A percentile compares a stretch with the other conserved stretches of the same genome.
phyloP scores from a whole-genome alignment of 2,113 vertebrate species.

The Ornithorhynchus anatinus region DNA sequence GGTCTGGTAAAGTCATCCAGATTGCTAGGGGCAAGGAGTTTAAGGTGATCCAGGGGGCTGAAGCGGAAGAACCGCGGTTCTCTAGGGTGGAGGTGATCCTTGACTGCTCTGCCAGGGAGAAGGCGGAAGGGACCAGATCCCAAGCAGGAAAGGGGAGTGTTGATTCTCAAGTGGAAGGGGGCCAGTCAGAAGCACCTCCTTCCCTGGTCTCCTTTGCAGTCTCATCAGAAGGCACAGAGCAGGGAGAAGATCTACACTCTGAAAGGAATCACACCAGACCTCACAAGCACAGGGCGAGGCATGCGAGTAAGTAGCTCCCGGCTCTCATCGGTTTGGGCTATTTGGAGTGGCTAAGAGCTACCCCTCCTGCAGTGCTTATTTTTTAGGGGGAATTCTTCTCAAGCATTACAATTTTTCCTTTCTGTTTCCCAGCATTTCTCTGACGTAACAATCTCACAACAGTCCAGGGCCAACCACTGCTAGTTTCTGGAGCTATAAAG shows the following conservation, averaged over 20 bases:
- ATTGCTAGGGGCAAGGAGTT: slow-evolving; percentile 63
- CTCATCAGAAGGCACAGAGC: slow-evolving; percentile 81
- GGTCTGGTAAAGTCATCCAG: slow-evolving; percentile 66
- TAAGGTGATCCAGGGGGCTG: slow-evolving; percentile 67
- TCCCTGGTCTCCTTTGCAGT: slow-evolving; percentile 84
- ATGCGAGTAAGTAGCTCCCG: slow-evolving; percentile 87
- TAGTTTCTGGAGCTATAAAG: not conserved
- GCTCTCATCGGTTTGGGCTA: not conserved
- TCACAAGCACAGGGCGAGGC: slow-evolving; percentile 89
- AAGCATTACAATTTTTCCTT: not conserved
- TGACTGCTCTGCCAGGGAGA: slow-evolving; percentile 72
- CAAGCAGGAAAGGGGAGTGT: slow-evolving; percentile 74
- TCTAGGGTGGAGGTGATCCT: slow-evolving; percentile 83
- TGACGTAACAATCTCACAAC: not conserved
- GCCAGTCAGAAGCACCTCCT: slow-evolving; percentile 81
- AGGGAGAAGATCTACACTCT: slow-evolving; percentile 76
- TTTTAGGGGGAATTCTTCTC: not conserved
- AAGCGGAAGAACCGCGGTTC: slow-evolving; percentile 44
- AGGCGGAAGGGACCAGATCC: slow-evolving; percentile 69
- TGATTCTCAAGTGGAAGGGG: slow-evolving; percentile 86
- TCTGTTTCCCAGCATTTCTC: not conserved
- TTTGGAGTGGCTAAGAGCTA: not conserved
- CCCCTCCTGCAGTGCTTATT: not conserved
- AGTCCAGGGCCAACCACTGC: not conserved
- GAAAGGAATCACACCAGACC: slow-evolving; percentile 85